A percentile compares a stretch with the other conserved stretches of the same genome.
Conservation (phyloP, 2,888 invertebrate species). For the Mythimna lalbum region DNA sequence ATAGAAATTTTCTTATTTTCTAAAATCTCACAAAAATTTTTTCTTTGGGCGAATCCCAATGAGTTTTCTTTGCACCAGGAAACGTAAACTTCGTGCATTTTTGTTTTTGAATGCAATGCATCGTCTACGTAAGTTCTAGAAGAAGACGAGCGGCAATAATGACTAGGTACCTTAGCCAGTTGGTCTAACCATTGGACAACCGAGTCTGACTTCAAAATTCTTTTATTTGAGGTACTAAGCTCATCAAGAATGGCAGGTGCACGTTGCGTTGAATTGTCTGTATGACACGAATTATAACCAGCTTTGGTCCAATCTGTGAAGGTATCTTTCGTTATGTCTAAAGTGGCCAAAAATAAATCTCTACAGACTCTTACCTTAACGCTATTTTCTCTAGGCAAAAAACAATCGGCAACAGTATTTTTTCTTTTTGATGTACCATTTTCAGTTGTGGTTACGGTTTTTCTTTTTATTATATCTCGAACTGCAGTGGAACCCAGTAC, state of each 20-base stretch:
- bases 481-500: conserved; percentile 5
- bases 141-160: conserved; percentile 26
- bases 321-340: conserved; percentile 11
- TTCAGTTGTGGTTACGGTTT: conserved; percentile 11
- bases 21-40: no score
- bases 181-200: conserved; percentile 17
- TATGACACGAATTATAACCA: no score
- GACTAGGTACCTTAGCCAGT: conserved; percentile 27
- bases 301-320: no score
- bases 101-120: conserved; percentile 19
- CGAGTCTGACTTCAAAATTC: conserved; percentile 11
- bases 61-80: no score
- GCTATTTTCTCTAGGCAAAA: conserved; percentile 19
- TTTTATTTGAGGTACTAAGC: not conserved
- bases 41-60: no score
- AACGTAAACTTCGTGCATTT: conserved; percentile 18
- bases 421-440: conserved; percentile 11
- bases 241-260: conserved; percentile 7
- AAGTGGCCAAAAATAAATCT: conserved; percentile 17
- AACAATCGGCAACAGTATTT: conserved; percentile 21
- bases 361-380: conserved; percentile 24
- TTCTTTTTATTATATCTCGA: conserved; percentile 18
- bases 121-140: conserved; percentile 17
- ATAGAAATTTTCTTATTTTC: not conserved
- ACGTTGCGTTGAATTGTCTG: conserved; percentile 4